Percentiles rank a stretch among this genome's conserved stretches.
These are phyloP conservation scores for Armadillidium nasatum DNA, from an alignment of 1,140 invertebrate genomes.

Conservation along the genomic window DNA sequence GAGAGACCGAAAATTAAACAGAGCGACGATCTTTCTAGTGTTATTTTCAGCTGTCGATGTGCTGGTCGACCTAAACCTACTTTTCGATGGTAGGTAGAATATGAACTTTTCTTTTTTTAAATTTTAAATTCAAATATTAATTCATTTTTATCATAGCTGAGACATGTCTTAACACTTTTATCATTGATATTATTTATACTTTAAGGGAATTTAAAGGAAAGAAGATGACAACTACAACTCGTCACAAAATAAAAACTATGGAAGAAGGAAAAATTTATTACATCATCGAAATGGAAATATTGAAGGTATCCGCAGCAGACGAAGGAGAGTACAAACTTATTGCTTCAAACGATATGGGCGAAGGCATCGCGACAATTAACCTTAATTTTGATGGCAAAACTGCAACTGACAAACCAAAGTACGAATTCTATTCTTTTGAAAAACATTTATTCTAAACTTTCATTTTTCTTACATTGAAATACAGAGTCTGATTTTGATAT, in stretches of 20 bases:
- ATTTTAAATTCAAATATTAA: neutral
- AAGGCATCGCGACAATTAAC: conserved; percentile 89
- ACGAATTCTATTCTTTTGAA: conserved; percentile 9
- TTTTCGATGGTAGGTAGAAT: conserved; percentile 75
- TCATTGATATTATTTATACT: neutral
- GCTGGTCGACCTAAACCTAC: conserved; percentile 88
- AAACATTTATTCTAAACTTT: too few relatives aligned
- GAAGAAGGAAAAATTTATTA: conserved; percentile 84
- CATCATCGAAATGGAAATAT: conserved; percentile 76
- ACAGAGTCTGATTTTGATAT: too few relatives aligned
- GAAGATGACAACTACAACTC: conserved; percentile 72
- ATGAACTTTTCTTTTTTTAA: neutral
- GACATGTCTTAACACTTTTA: too few relatives aligned
- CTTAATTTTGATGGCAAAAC: conserved; percentile 83
- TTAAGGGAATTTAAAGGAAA: conserved; percentile 60
- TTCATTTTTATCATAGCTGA: too few relatives aligned
- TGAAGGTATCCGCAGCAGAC: conserved; percentile 73
- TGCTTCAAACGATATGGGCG: conserved; percentile 86
- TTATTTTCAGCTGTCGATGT: conserved; percentile 91
- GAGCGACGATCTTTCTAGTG: conserved; percentile 84
- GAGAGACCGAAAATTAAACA: conserved; percentile 92
- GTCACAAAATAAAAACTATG: conserved; percentile 69
- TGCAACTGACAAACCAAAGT: conserved; percentile 58
- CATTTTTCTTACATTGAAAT: too few relatives aligned
- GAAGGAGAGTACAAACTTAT: conserved; percentile 88